phyloP scores from a whole-genome alignment of 2,888 invertebrate genomes.

The Drosophila subsilvestris region DNA sequence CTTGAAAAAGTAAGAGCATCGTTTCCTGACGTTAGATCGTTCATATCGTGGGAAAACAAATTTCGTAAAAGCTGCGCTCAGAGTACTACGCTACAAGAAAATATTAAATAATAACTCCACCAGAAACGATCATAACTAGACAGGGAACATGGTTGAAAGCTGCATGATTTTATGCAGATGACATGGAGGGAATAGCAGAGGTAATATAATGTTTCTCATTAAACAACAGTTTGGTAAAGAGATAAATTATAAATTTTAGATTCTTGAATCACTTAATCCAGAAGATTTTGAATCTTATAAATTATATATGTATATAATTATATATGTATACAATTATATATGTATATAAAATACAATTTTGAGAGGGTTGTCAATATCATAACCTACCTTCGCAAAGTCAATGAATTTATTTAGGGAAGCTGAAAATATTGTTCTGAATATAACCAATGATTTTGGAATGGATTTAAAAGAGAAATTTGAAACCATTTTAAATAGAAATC shows the following conservation, averaged over 20 bases:
- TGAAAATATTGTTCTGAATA: too few relatives aligned
- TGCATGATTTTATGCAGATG: constrained; percentile 24
- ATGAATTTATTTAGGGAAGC: too few relatives aligned
- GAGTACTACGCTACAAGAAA: constrained; percentile 8
- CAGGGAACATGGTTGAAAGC: constrained; percentile 43
- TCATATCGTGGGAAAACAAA: constrained; percentile 1
- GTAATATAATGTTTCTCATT: constrained; percentile 9
- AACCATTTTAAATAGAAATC: too few relatives aligned
- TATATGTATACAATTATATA: too few relatives aligned
- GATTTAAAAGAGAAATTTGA: too few relatives aligned
- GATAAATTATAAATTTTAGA: neutral
- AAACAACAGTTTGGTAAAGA: neutral
- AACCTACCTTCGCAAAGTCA: too few relatives aligned
- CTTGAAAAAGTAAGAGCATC: constrained; percentile 3
- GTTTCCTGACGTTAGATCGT: neutral
- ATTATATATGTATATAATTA: too few relatives aligned
- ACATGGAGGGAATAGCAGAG: constrained; percentile 3
- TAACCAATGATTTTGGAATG: too few relatives aligned
- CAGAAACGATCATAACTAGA: constrained; percentile 38
- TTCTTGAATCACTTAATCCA: constrained; percentile 9
- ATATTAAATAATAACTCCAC: constrained; percentile 36
- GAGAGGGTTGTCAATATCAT: too few relatives aligned
- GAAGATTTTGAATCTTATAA: constrained; percentile 3
- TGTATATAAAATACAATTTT: too few relatives aligned
- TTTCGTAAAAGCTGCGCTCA: too few relatives aligned